phyloP scores from a whole-genome alignment of 1,140 invertebrate genomes.

The Nasonia vitripennis region DNA sequence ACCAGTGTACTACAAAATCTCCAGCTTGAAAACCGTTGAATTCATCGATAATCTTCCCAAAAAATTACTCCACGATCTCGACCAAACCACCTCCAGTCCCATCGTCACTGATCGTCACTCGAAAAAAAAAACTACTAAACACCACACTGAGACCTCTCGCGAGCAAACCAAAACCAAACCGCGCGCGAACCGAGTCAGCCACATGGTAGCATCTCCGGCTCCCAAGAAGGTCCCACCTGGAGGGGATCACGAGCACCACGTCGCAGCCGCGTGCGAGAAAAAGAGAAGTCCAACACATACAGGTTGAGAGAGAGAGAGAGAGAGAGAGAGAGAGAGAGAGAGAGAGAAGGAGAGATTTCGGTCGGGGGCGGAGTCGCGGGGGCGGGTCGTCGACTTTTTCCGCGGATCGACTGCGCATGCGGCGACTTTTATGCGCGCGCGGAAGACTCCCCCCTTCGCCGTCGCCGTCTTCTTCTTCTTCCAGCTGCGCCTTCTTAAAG shows the following conservation, averaged over 20 bases:
- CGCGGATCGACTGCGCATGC: constrained; percentile 68
- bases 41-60: background rate
- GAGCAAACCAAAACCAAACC: background rate
- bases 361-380: constrained; percentile 67
- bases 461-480: constrained; percentile 40
- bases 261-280: constrained; percentile 52
- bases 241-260: constrained; percentile 46
- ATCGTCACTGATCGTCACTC: background rate
- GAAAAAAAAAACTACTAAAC: background rate
- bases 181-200: constrained; percentile 21
- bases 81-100: no score
- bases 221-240: background rate
- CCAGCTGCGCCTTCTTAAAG: constrained; percentile 69
- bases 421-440: constrained; percentile 67
- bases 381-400: constrained; percentile 72
- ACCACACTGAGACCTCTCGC: background rate
- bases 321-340: constrained; percentile 51
- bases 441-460: constrained; percentile 45
- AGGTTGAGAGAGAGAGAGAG: constrained; percentile 47
- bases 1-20: no score
- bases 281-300: constrained; percentile 3
- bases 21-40: no score
- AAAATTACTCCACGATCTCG: background rate
- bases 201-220: background rate
- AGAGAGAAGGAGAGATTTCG: constrained; percentile 56